Conservation (phyloP, 2,888 invertebrate species). For the Microctonus aethiopoides region DNA sequence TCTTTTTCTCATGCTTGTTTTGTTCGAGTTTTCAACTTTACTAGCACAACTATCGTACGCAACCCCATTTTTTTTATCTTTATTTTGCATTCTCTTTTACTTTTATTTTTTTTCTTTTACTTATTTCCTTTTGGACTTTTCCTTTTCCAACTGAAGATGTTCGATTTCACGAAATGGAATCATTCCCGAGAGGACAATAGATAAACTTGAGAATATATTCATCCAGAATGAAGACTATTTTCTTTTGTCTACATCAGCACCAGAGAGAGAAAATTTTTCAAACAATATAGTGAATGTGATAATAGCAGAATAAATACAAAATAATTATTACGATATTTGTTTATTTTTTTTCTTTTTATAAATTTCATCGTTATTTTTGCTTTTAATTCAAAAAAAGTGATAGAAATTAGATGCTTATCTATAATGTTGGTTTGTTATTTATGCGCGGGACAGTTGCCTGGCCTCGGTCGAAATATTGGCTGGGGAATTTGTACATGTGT, state of each 20-base stretch:
- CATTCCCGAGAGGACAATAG: background rate
- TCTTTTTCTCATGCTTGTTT: background rate
- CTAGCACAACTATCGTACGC: background rate
- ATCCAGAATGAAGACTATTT: background rate
- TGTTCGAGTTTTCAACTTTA: background rate
- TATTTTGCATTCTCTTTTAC: background rate
- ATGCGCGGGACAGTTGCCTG: slow-evolving; percentile 4
- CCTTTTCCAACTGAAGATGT: background rate
- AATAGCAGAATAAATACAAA: background rate
- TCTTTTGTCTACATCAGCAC: background rate
- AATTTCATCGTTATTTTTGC: background rate
- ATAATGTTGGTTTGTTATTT: slow-evolving; percentile 4
- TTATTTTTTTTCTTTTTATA: background rate
- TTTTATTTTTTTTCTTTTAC: background rate
- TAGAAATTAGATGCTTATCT: background rate
- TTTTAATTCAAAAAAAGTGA: slow-evolving; percentile 1
- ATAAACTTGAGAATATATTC: background rate
- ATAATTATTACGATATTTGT: background rate
- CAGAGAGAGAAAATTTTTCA: background rate
- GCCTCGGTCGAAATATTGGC: background rate
- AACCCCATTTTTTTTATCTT: background rate
- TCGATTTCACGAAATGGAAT: slow-evolving; percentile 17
- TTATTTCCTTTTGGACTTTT: background rate
- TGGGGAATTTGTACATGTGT: background rate
- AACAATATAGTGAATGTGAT: background rate